Evolutionary conservation across 2,113 vertebrate genomes (phyloP), one percentile per base, ranked within the genome.

Genomic region (Alligator sinensis): DNA sequence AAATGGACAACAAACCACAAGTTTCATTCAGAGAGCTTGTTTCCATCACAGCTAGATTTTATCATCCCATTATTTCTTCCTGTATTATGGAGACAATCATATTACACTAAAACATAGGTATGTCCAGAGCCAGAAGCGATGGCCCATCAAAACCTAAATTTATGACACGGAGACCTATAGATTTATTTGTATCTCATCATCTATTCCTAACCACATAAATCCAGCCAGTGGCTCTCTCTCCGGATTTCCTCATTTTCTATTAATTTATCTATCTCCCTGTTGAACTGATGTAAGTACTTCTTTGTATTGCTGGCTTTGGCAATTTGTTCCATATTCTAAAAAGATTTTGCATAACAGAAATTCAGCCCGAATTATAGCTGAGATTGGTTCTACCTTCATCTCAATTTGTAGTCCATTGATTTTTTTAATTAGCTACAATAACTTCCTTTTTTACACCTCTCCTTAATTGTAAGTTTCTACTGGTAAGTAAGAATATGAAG

Each of bases 61-160:
- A 96, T 95, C 95, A 89, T 86, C 85, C 47, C 57, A 17, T 92
- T 91, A 80, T 94, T 97, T 94, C 96, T 98, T 96, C 91, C 89
- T 96, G 87, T 78, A 66, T 88, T 82, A 94, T 91, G 89, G 92
- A 96, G 93, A 81, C 82, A 92, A 94, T 80, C 85, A 70, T 2
- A 70, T 77, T 72, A 87, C 58, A 88, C 83, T 95, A 93, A 92
- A 91, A 63, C 25, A 25, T 13, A 75, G 82, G 59, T 78, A 81
- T 87, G 24, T 82, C 17, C 81, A 94, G 88, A 96, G 94, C 88
- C 91, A 97, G 90, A 89, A 95, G 87, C 95, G 95, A 86, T 13
- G 55, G 84, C 64, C 86, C 72, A 78, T 80, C 93, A 93, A 97
- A 95, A 95, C 8, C 68, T 95, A 25, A 58, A 30, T 86, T 94